Base-by-base conservation (phyloP, 1,140 invertebrate genomes). In the Leptopilina boulardi region DNA sequence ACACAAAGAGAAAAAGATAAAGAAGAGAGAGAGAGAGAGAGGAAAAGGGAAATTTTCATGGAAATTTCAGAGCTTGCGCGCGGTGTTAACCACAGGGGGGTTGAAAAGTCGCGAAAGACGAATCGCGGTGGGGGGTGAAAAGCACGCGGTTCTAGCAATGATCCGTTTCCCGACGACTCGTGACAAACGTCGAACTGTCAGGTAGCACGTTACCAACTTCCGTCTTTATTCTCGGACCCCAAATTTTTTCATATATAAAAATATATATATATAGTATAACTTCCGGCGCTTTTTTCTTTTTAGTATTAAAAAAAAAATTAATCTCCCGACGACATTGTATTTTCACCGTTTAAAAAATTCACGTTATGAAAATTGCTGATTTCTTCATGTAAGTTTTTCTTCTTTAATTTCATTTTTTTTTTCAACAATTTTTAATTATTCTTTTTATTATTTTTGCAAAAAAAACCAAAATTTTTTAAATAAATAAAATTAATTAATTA, bases 61-160 rank as follows among this genome's bases (percentile, higher is more conserved):
- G 59, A 34, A 66, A 66, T 87, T 83, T 82, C 79, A 83, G 85
- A 84, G 81, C 81, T 86, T 86, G 86, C 86, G 86, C 86, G 71
- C 44, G 75, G 75, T 66, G 71, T 70, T 54, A 77, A 82, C 79
- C 77, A 77, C 79, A 79, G 80, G 82, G 81, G 83, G 82, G 79
- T 80, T 83, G 76, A 72, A 59, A 81, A 76, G 75, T 72, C 59
- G 59, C 59, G 59, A 66, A 51, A 76, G 76, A 76, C 70, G 77
- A 56, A 73, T 77, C 56, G 78, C 80, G 81, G 82, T 81, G 83
- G 81, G n/a, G 78, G 59, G 26, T 85, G 82, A 80, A 77, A 84
- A 78, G 85, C 85, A 88, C 86, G 86, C 85, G 87, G 85, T 82
- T 82, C 80, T 81, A 77, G 83, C 82, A 83, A 87, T 85, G 86